Conservation (phyloP, 2,113 vertebrate genomes). For the Syngnathus scovelli region DNA sequence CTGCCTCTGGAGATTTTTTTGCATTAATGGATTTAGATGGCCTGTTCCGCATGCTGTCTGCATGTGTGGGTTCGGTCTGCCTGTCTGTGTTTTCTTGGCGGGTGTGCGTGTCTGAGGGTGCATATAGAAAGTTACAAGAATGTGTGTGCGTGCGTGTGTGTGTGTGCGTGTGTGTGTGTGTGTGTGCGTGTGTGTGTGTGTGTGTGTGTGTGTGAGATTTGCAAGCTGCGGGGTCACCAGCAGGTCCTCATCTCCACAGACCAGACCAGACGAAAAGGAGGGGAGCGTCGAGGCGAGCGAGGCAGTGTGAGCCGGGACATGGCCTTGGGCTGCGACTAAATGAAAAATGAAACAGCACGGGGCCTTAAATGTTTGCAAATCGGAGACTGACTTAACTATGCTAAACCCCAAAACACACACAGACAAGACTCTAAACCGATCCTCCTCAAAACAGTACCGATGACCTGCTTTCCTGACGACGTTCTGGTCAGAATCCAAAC, state of each 20-base stretch:
- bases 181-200: slow-evolving; percentile 31
- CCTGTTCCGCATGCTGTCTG: slow-evolving; percentile 57
- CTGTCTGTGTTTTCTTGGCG: slow-evolving; percentile 49
- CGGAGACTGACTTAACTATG: slow-evolving; percentile 56
- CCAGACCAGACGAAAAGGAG: slow-evolving; percentile 65
- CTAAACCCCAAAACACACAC: slow-evolving; percentile 62
- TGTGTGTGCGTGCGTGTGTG: slow-evolving; percentile 37
- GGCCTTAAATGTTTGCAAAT: slow-evolving; percentile 67
- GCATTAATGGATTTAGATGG: slow-evolving; percentile 61
- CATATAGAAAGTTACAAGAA: slow-evolving; percentile 53
- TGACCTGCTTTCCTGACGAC: slow-evolving; percentile 49
- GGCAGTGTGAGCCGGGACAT: slow-evolving; percentile 59
- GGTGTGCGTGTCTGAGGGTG: slow-evolving; percentile 34
- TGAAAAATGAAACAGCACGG: slow-evolving; percentile 63
- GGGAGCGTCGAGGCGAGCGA: slow-evolving; percentile 47
- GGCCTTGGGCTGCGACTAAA: slow-evolving; percentile 65
- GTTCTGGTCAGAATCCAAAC: slow-evolving; percentile 37
- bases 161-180: slow-evolving; percentile 6
- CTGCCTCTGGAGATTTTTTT: slow-evolving; percentile 51
- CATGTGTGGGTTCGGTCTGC: slow-evolving; percentile 57
- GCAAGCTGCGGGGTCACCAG: slow-evolving; percentile 58
- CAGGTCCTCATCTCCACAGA: slow-evolving; percentile 65
- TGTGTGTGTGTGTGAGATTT: slow-evolving; percentile 36
- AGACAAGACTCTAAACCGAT: slow-evolving; percentile 52
- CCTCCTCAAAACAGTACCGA: slow-evolving; percentile 52